Conservation (phyloP, 2,888 invertebrate genomes). For the Zygaena filipendulae region DNA sequence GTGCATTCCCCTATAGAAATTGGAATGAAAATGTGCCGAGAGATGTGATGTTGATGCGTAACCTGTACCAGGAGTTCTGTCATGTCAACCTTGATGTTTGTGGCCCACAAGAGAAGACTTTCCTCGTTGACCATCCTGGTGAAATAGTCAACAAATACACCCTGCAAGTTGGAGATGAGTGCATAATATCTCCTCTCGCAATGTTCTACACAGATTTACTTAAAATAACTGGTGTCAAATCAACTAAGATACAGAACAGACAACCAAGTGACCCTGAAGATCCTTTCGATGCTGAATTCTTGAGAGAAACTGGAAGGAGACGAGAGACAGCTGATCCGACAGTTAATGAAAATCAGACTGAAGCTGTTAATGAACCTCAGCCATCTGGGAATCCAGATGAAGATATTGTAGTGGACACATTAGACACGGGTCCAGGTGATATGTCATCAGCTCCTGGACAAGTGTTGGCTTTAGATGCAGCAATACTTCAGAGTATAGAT, state of each 20-base stretch:
- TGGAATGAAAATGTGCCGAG: slow-evolving; percentile 79
- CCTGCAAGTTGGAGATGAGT: slow-evolving; percentile 89
- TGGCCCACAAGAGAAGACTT: slow-evolving; percentile 87
- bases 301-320: slow-evolving; percentile 85
- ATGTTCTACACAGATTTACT: slow-evolving; percentile 90
- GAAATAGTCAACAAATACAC: slow-evolving; percentile 77
- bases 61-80: slow-evolving; percentile 89
- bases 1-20: slow-evolving; percentile 89
- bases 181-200: slow-evolving; percentile 89
- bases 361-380: slow-evolving; percentile 59
- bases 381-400: slow-evolving; percentile 70
- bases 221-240: slow-evolving; percentile 83
- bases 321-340: slow-evolving; percentile 50
- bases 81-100: slow-evolving; percentile 92
- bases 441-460: slow-evolving; percentile 82
- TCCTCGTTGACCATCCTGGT: slow-evolving; percentile 78
- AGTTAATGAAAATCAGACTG: slow-evolving; percentile 52
- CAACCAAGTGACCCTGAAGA: slow-evolving; percentile 85
- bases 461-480: slow-evolving; percentile 89
- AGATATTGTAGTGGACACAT: slow-evolving; percentile 77
- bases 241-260: slow-evolving; percentile 79
- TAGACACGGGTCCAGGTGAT: slow-evolving; percentile 67
- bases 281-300: slow-evolving; percentile 92
- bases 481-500: slow-evolving; percentile 91
- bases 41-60: slow-evolving; percentile 83